Conservation (phyloP, 2,113 vertebrate species). For the Urocolius indicus region DNA sequence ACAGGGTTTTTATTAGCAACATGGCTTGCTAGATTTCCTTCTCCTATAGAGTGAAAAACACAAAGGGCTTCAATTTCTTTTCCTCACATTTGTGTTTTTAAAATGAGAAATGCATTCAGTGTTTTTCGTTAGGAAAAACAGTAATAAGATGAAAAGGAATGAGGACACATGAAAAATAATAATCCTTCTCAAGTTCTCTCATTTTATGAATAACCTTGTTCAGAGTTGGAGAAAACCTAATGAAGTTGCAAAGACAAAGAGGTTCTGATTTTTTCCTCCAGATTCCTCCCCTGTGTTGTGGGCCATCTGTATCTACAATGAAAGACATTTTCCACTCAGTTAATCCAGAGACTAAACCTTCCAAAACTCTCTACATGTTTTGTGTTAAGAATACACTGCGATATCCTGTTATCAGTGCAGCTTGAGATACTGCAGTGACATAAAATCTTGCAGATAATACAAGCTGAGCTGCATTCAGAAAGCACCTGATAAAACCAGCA, state of each 20-base stretch:
- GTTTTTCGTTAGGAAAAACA: not conserved
- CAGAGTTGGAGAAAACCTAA: conserved; percentile 17
- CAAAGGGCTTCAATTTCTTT: not conserved
- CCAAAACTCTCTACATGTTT: conserved; percentile 57
- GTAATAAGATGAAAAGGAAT: not conserved
- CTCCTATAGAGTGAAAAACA: not conserved
- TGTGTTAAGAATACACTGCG: conserved; percentile 53
- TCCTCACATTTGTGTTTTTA: not conserved
- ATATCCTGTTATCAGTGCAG: conserved; percentile 58
- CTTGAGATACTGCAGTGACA: conserved; percentile 68
- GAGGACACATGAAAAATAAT: not conserved
- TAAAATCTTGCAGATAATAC: conserved; percentile 52
- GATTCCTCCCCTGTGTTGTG: conserved; percentile 37
- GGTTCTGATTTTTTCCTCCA: not conserved
- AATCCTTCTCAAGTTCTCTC: not conserved
- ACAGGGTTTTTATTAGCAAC: not conserved
- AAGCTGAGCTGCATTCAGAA: conserved; percentile 43
- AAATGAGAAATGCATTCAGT: not conserved
- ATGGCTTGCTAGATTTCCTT: not conserved
- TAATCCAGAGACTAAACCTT: conserved; percentile 64
- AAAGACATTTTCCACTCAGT: conserved; percentile 66
- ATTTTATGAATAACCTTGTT: not conserved
- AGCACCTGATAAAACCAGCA: conserved; percentile 58
- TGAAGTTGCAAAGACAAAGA: conserved; percentile 45
- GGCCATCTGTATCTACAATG: conserved; percentile 50